Evolutionary conservation across 2,888 invertebrate species (phyloP), one percentile per base, ranked within the genome.

Genomic region (Iselma pallidipennis): DNA sequence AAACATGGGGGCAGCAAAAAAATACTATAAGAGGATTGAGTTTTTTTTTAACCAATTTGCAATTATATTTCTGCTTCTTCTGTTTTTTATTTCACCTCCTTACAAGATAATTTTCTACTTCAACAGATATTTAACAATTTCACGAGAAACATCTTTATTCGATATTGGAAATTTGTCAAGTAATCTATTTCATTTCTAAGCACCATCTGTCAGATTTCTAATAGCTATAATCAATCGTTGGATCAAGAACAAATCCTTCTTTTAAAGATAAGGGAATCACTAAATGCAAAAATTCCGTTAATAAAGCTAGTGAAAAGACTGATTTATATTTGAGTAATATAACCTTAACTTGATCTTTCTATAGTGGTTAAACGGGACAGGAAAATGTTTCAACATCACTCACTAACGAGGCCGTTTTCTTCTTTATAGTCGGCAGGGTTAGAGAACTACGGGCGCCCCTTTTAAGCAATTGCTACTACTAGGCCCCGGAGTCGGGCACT

Each of bases 401-500:
- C 51, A 63, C 64, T 70, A 70, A 70, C 69, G 67, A 70, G 59
- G 63, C 66, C 61, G 62, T 66, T 66, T 45, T 62, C 63, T 68
- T 59, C 65, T 65, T 65, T 65, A 65, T 59, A 69, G 66, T 65
- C 59, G 57, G 59, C 42, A 55, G 65, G 57, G 54, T 33, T 50
- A 61, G 51, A 60, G 63, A 60, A 54, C 63, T 61, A 54, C 45
- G 59, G 60, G 61, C 57, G 67, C 59, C 61, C 66, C 65, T 65
- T 66, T 66, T 68, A 71, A 71, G 65, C 67, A 64, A 67, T 66
- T 66, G 68, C 69, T 63, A 55, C 56, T 62, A 45, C 9, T n/a
- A 65, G 63, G 65, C 69, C 52, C n/a, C n/a, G n/a, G 61, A 66
- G 67, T 69, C 66, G 70, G 65, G 62, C 63, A 66, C 70, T 70